Evolutionary conservation across 2,888 invertebrate genomes (phyloP).

Genomic region (Muschampia staudingeri): DNA sequence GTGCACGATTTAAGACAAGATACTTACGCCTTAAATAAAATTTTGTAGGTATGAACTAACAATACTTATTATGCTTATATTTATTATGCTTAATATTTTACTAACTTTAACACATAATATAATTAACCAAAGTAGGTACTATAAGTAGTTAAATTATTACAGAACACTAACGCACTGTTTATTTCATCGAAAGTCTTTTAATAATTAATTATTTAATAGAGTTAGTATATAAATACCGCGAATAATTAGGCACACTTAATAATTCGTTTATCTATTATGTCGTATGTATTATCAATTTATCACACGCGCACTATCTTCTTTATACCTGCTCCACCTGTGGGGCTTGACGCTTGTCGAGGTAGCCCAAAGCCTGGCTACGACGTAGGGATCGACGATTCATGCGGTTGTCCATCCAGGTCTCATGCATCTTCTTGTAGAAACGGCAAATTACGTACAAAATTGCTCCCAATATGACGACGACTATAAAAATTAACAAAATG

Average conservation of each 20-base stretch:
- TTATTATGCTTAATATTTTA: not conserved
- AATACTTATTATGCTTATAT: not conserved
- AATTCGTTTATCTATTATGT: too few species aligned
- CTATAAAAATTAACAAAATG: not conserved
- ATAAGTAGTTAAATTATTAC: not conserved
- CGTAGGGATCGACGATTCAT: constrained; percentile 3
- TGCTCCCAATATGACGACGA: not conserved
- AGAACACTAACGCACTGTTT: too few species aligned
- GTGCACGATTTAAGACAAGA: constrained; percentile 1
- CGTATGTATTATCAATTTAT: not conserved
- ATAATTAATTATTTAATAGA: too few species aligned
- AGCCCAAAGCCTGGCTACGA: constrained; percentile 4
- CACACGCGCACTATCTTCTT: not conserved
- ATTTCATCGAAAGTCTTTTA: too few species aligned
- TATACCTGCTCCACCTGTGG: not conserved
- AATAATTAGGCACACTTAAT: too few species aligned
- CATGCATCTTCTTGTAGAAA: not conserved
- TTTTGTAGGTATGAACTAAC: not conserved
- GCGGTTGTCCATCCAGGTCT: not conserved
- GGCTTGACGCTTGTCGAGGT: not conserved
- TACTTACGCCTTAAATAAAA: not conserved
- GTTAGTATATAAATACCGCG: too few species aligned
- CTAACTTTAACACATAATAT: not conserved
- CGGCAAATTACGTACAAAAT: not conserved
- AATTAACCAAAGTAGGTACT: not conserved